Evolutionary conservation across 92 coral and sea anemone species (phyloP).

Genomic region (Umimayanthus kanabou): DNA sequence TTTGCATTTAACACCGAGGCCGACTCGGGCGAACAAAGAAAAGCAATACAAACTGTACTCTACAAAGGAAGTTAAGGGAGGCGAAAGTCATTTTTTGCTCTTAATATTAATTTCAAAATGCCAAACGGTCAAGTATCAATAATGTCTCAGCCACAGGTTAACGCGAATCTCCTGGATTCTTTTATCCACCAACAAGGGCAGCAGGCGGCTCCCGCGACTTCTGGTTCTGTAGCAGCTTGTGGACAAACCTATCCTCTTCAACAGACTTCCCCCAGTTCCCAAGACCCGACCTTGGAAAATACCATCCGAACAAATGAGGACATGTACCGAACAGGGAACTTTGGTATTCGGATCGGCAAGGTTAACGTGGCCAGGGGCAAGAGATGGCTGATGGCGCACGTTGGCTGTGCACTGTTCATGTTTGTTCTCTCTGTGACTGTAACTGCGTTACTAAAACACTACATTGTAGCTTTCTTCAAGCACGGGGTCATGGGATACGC

Average conservation of each 20-base stretch:
- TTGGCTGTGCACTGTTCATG: slow-evolving; percentile 15
- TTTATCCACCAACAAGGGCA: slow-evolving; percentile 7
- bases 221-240: neutral
- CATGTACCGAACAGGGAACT: slow-evolving; percentile 24
- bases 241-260: neutral
- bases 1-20: too few species aligned
- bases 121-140: too few species aligned
- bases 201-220: neutral
- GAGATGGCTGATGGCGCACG: slow-evolving; percentile 20
- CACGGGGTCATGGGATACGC: neutral
- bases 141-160: slow-evolving; percentile 17
- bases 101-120: too few species aligned
- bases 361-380: slow-evolving; percentile 1
- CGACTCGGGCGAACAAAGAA: too few species aligned
- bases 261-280: neutral
- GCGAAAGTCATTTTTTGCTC: too few species aligned
- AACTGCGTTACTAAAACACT: neutral
- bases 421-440: neutral
- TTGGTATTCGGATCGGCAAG: slow-evolving; percentile 6
- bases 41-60: too few species aligned
- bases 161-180: neutral
- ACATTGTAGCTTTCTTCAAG: neutral
- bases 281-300: neutral
- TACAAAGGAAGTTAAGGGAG: too few species aligned
- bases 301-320: neutral